Evolutionary conservation across 2,113 vertebrate genomes (phyloP).

Genomic region (Chaenocephalus aceratus): DNA sequence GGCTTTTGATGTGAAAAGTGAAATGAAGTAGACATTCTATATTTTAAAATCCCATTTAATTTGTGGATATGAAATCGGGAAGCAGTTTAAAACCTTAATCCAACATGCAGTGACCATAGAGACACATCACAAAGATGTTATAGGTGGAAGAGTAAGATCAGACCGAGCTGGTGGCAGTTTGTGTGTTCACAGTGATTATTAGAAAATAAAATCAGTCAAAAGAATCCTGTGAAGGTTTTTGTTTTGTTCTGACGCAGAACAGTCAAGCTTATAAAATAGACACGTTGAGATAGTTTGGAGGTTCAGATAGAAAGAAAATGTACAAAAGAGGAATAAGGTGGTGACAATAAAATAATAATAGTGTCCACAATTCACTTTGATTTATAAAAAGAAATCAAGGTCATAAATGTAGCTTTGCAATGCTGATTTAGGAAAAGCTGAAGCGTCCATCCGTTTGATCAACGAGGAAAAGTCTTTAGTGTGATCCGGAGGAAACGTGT

Average conservation of each 20-base stretch:
- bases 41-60: constrained; percentile 80
- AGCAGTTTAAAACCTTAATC: constrained; percentile 78
- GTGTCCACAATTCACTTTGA: constrained; percentile 20
- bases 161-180: constrained; percentile 39
- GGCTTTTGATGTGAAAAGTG: not conserved
- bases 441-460: not conserved
- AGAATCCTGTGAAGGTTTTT: constrained; percentile 52
- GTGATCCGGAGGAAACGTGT: constrained; percentile 32
- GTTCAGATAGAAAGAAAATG: constrained; percentile 38
- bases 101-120: constrained; percentile 82
- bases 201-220: constrained; percentile 30
- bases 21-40: constrained; percentile 19
- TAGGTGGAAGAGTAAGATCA: constrained; percentile 56
- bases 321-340: constrained; percentile 42
- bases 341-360: constrained; percentile 10
- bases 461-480: not conserved
- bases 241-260: constrained; percentile 80
- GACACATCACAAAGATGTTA: constrained; percentile 62
- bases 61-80: constrained; percentile 78
- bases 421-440: constrained; percentile 12
- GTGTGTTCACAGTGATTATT: constrained; percentile 77
- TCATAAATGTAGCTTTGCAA: constrained; percentile 2
- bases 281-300: constrained; percentile 25
- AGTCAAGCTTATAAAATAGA: constrained; percentile 65
- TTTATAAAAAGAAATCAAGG: not conserved